Conservation (phyloP, 2,888 invertebrate genomes). For the Aleiodes leptofemur region DNA sequence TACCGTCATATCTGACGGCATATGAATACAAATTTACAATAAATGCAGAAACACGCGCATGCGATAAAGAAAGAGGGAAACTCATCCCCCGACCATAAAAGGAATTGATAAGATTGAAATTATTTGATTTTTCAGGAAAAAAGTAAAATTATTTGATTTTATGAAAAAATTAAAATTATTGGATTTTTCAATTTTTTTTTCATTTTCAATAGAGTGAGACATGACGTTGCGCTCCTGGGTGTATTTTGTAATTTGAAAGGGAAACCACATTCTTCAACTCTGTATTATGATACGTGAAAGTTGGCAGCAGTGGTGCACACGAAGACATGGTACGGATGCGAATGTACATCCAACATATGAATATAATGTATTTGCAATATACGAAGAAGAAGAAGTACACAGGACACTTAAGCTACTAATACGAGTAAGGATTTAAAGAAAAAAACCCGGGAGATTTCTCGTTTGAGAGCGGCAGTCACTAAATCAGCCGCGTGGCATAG, state of each 20-base stretch:
- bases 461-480: conserved; percentile 34
- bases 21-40: background rate
- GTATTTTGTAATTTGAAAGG: conserved; percentile 75
- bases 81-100: too few relatives aligned
- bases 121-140: too few relatives aligned
- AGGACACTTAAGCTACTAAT: conserved; percentile 5
- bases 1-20: conserved; percentile 13
- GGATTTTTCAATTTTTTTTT: too few relatives aligned
- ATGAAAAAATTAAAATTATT: too few relatives aligned
- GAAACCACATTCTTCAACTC: conserved; percentile 74
- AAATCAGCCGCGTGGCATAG: conserved; percentile 52
- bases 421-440: conserved; percentile 21
- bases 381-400: conserved; percentile 9
- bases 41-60: background rate
- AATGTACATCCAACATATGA: conserved; percentile 29
- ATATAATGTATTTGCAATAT: conserved; percentile 9
- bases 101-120: too few relatives aligned
- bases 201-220: background rate
- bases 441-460: conserved; percentile 19
- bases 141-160: too few relatives aligned
- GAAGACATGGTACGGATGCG: conserved; percentile 42
- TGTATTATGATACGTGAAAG: conserved; percentile 75
- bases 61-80: background rate
- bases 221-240: conserved; percentile 36
- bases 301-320: conserved; percentile 63